Evolutionary conservation across 2,113 vertebrate species (phyloP).

Genomic region (Pantherophis guttatus): DNA sequence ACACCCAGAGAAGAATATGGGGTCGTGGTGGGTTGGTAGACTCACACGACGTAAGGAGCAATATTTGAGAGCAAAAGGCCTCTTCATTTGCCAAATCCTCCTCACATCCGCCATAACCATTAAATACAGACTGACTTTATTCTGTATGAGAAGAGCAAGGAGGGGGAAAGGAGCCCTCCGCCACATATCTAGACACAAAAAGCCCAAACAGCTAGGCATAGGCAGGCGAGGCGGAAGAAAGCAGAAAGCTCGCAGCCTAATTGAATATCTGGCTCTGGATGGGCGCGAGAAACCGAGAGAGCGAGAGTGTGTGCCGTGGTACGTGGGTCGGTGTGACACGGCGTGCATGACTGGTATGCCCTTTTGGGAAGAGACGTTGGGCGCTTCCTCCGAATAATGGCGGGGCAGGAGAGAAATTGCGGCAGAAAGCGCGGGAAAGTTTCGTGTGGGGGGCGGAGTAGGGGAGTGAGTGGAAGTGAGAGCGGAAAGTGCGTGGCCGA

Average conservation of each 20-base stretch:
- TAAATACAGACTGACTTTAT: slow-evolving; percentile 99
- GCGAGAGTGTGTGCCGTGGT: background rate
- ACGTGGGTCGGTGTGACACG: background rate
- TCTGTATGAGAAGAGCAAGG: slow-evolving; percentile 89
- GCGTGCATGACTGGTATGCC: background rate
- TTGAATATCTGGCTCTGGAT: background rate
- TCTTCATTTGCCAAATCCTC: slow-evolving; percentile 89
- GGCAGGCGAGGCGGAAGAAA: slow-evolving; percentile 70
- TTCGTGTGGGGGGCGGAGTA: background rate
- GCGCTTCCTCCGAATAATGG: background rate
- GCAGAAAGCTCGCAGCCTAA: background rate
- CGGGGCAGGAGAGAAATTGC: background rate
- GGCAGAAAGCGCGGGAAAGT: slow-evolving; percentile 1
- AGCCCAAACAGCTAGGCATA: slow-evolving; percentile 79
- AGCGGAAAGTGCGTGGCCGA: background rate
- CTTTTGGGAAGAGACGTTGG: too few species aligned
- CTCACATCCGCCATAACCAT: slow-evolving; percentile 98
- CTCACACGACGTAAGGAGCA: slow-evolving; percentile 98
- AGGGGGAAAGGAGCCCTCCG: slow-evolving; percentile 80
- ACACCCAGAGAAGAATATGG: slow-evolving; percentile 91
- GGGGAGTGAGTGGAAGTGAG: background rate
- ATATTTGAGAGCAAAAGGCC: slow-evolving; percentile 87
- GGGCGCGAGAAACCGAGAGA: background rate
- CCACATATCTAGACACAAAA: slow-evolving; percentile 82
- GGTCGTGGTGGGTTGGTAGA: slow-evolving; percentile 96